phyloP scores from a whole-genome alignment of 2,888 invertebrate species.

The Melipona bicolor region DNA sequence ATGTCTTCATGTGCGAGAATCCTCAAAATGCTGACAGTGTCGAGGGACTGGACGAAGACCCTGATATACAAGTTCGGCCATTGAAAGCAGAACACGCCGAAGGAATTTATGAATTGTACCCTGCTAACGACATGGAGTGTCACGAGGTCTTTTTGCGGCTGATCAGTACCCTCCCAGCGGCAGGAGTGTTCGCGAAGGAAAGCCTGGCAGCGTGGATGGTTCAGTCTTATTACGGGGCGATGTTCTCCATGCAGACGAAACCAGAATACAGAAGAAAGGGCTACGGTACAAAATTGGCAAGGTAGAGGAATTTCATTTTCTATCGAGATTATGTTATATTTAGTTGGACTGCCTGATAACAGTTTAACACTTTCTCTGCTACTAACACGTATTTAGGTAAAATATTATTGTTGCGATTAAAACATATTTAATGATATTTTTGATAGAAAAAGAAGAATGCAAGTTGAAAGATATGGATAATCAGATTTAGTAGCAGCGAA shows the following conservation, averaged over 20 bases:
- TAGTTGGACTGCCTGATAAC: background rate
- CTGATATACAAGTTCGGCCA: constrained; percentile 85
- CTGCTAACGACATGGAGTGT: constrained; percentile 94
- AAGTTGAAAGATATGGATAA: background rate
- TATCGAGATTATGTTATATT: background rate
- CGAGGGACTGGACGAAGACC: constrained; percentile 74
- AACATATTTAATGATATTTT: background rate
- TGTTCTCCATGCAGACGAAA: constrained; percentile 96
- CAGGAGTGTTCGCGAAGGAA: constrained; percentile 91
- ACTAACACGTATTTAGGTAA: background rate
- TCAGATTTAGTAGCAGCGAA: background rate
- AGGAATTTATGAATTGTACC: constrained; percentile 93
- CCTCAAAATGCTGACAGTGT: constrained; percentile 79
- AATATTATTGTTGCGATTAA: no score
- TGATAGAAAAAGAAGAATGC: background rate
- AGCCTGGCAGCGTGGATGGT: constrained; percentile 96
- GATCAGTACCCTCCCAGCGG: constrained; percentile 91
- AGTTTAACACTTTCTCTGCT: background rate
- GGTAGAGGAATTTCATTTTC: constrained; percentile 65
- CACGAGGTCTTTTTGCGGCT: constrained; percentile 93
- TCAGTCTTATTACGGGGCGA: constrained; percentile 95
- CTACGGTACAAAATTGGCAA: constrained; percentile 83
- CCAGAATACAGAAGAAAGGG: constrained; percentile 91
- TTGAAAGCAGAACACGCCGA: constrained; percentile 91
- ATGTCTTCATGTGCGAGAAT: constrained; percentile 91